Percentiles rank a stretch among this genome's conserved stretches.
These are phyloP conservation scores for Bombyx mori DNA, from an alignment of 1,140 invertebrate species.

Conservation along the genomic window DNA sequence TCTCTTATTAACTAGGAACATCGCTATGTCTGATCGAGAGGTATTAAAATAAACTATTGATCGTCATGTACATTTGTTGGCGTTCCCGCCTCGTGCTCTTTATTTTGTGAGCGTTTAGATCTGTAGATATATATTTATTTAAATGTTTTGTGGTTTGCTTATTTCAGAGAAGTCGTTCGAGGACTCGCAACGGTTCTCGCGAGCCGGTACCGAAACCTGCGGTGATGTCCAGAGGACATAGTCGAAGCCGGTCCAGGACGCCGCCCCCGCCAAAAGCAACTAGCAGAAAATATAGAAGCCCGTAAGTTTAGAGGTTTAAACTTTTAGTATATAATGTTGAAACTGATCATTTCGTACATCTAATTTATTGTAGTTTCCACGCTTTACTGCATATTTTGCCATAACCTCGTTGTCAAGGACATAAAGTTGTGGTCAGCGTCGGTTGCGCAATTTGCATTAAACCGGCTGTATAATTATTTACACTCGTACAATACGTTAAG, in stretches of 20 bases:
- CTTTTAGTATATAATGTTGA: constrained; percentile 4
- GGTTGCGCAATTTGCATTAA: constrained; percentile 39
- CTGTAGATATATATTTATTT: constrained; percentile 21
- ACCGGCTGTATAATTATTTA: too few species aligned
- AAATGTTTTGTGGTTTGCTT: constrained; percentile 21
- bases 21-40: constrained; percentile 67
- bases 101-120: constrained; percentile 30
- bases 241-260: constrained; percentile 62
- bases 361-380: too few species aligned
- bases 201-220: constrained; percentile 52
- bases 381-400: constrained; percentile 8
- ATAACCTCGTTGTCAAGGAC: constrained; percentile 55
- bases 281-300: constrained; percentile 58
- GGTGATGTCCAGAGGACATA: constrained; percentile 61
- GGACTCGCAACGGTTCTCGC: constrained; percentile 64
- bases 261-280: constrained; percentile 62
- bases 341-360: too few species aligned
- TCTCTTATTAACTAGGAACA: constrained; percentile 27
- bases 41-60: constrained; percentile 53
- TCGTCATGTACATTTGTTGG: constrained; percentile 17
- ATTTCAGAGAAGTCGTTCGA: constrained; percentile 66
- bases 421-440: constrained; percentile 11
- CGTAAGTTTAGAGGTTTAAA: constrained; percentile 37
- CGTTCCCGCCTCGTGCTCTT: constrained; percentile 38
- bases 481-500: too few species aligned